These are phyloP conservation scores for Drosophila lowei DNA, from an alignment of 1,140 invertebrate species.

Conservation along the genomic window DNA sequence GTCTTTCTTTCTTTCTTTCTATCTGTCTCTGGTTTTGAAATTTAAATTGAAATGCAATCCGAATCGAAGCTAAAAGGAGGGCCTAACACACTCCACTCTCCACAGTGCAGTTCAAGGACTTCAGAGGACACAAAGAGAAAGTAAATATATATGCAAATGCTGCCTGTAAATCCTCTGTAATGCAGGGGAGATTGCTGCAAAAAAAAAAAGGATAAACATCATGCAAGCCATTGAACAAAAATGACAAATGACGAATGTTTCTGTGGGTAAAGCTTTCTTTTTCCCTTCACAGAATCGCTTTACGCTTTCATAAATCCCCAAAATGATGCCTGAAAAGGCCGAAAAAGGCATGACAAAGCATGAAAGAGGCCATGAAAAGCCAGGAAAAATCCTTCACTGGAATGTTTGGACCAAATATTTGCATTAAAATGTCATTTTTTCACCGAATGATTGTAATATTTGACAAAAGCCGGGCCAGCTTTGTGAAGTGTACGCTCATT, in stretches of 20 bases:
- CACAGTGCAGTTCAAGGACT: slow-evolving; percentile 40
- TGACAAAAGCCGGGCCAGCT: slow-evolving; percentile 29
- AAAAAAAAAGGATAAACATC: slow-evolving; percentile 45
- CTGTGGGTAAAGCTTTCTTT: neutral
- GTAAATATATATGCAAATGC: slow-evolving; percentile 50
- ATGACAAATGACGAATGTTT: slow-evolving; percentile 12
- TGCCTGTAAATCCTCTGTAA: neutral
- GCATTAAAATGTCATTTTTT: slow-evolving; percentile 54
- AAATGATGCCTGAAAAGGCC: slow-evolving; percentile 6
- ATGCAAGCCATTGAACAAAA: slow-evolving; percentile 35
- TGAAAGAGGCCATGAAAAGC: neutral
- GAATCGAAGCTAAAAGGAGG: slow-evolving; percentile 14
- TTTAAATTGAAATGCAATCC: slow-evolving; percentile 47
- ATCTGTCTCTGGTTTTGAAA: slow-evolving; percentile 9
- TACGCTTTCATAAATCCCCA: slow-evolving; percentile 4
- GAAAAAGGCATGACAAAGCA: slow-evolving; percentile 1
- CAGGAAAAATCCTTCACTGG: neutral
- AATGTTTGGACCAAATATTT: slow-evolving; percentile 17
- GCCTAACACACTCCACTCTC: slow-evolving; percentile 12
- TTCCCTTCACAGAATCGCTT: slow-evolving; percentile 7
- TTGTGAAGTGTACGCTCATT: slow-evolving; percentile 26
- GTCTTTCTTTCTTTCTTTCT: too few species aligned
- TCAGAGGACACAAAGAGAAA: slow-evolving; percentile 10
- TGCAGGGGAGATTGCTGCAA: too few species aligned
- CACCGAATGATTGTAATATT: slow-evolving; percentile 26